phyloP scores from a whole-genome alignment of 2,113 vertebrate genomes.

The Lates calcarifer region DNA sequence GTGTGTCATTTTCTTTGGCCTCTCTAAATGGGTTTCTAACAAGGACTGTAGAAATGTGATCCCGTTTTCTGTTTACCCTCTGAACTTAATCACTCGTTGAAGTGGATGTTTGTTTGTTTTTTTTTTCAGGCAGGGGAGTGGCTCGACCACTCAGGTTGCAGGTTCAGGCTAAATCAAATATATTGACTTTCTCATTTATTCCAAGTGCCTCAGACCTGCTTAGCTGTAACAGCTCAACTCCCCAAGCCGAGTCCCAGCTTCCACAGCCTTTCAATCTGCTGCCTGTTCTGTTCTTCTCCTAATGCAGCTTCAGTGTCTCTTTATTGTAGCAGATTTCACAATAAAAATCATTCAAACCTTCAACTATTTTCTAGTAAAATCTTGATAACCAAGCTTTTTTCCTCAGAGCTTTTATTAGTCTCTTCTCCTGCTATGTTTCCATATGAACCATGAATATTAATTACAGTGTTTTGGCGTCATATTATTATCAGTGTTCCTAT shows the following conservation, averaged over 20 bases:
- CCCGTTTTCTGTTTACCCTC: conserved; percentile 16
- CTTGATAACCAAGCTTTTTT: not conserved
- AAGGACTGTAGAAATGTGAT: conserved; percentile 35
- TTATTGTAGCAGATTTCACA: conserved; percentile 6
- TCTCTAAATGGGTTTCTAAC: conserved; percentile 51
- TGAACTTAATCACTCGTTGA: conserved; percentile 24
- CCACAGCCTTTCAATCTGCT: conserved; percentile 16
- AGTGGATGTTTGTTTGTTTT: conserved; percentile 8
- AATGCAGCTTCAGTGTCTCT: not conserved
- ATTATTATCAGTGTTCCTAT: not conserved
- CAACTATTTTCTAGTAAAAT: not conserved
- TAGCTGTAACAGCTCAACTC: conserved; percentile 51
- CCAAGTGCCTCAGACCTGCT: conserved; percentile 52
- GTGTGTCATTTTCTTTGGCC: not conserved
- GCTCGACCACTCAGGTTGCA: conserved; percentile 27
- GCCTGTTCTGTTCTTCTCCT: conserved; percentile 20
- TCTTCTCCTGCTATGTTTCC: not conserved
- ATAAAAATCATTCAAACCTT: conserved; percentile 16
- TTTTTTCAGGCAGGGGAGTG: not conserved
- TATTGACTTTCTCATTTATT: conserved; percentile 73
- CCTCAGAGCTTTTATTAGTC: not conserved
- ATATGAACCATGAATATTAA: conserved; percentile 25
- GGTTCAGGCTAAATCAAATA: conserved; percentile 72
- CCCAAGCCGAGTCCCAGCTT: not conserved
- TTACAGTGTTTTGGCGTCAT: not conserved